Conservation (phyloP, 2,113 vertebrate genomes). For the Phocoena sinus region DNA sequence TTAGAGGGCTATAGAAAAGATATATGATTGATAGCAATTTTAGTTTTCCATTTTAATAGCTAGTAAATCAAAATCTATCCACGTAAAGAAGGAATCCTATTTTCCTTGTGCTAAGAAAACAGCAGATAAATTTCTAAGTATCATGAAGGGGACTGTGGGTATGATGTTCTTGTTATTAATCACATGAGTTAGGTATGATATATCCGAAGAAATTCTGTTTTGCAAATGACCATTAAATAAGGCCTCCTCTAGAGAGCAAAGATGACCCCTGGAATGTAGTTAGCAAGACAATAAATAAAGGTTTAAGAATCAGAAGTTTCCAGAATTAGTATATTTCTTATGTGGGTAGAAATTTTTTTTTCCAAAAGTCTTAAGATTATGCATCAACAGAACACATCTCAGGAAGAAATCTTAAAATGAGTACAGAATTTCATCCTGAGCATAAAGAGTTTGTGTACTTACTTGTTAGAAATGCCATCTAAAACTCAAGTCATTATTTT, state of each 20-base stretch:
- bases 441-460: conserved; percentile 72
- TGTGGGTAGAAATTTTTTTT: conserved; percentile 22
- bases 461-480: conserved; percentile 64
- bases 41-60: not conserved
- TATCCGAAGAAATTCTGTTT: conserved; percentile 43
- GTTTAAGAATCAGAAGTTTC: not conserved
- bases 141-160: not conserved
- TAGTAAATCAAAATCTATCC: conserved; percentile 37
- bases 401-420: conserved; percentile 65
- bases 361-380: conserved; percentile 33
- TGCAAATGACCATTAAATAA: conserved; percentile 61
- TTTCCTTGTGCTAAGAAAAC: conserved; percentile 29
- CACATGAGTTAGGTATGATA: not conserved
- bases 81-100: not conserved
- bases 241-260: conserved; percentile 38
- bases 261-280: conserved; percentile 27
- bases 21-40: conserved; percentile 37
- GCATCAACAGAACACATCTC: conserved; percentile 55
- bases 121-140: conserved; percentile 40
- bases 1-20: conserved; percentile 47
- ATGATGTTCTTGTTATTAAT: conserved; percentile 41
- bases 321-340: conserved; percentile 43
- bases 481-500: conserved; percentile 75
- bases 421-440: conserved; percentile 65
- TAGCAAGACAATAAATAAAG: conserved; percentile 53